Base-by-base conservation (phyloP, 2,888 invertebrate genomes). In the Mayetiola destructor region DNA sequence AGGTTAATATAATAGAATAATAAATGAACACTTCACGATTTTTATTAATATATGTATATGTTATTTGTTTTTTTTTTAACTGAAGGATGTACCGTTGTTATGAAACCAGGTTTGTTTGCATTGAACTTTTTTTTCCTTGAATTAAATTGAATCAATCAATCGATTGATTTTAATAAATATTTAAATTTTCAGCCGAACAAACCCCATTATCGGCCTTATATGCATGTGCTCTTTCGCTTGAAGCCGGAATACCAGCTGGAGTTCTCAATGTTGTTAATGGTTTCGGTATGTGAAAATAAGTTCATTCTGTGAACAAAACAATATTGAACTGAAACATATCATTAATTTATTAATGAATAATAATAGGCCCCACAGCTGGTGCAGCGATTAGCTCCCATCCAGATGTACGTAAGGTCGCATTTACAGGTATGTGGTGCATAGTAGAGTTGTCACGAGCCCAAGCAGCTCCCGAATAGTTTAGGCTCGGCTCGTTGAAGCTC, bases 171-270 rank as follows among this genome's bases (percentile, higher is more conserved):
- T 18, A 5, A n/a, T n/a, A n/a, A n/a, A n/a, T n/a, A n/a, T n/a
- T n/a, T n/a, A n/a, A n/a, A n/a, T n/a, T n/a, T 39, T 8, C 18
- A 39, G 48, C 48, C 9, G 48, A 48, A 48, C 88, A 89, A 70
- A 91, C 90, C 0, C 88, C 89, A 0, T 73, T 91, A 3, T 80
- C 83, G 1, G 88, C 89, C 5, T 73, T 89, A 12, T 80, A 83
- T 63, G 71, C 85, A 56, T 89, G 84, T 10, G 77, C 81, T 2
- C 73, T 92, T 29, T 68, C 77, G 16, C 82, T 81, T 64, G 89
- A 91, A 74, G 87, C 84, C 55, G 88, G 87, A 9, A 86, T 89
- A 66, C 89, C 88, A 0, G 73, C 80, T 3, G 88, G 88, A 20
- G 88, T 88, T 6, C 73, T 89, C 42, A 88, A 89, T 68, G 76